Conservation (phyloP, 2,888 invertebrate genomes). For the Lepidocyrtinus sp. region DNA sequence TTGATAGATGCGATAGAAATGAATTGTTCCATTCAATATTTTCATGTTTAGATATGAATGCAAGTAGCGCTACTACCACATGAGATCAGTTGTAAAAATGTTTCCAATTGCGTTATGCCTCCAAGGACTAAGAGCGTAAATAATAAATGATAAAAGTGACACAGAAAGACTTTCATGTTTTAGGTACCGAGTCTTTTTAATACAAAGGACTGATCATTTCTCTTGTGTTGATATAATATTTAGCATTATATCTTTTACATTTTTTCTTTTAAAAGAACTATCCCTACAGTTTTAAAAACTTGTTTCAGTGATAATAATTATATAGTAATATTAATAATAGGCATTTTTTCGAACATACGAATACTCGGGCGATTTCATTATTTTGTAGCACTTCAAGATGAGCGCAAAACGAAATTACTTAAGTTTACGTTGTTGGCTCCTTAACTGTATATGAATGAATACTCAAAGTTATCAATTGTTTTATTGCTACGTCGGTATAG, state of each 20-base stretch:
- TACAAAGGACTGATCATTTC: conserved; percentile 55
- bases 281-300: conserved; percentile 25
- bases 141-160: no score
- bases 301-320: conserved; percentile 25
- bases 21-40: no score
- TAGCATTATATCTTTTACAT: conserved; percentile 9
- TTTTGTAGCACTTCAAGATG: conserved; percentile 37
- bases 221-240: conserved; percentile 51
- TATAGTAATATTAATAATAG: conserved; percentile 26
- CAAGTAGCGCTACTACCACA: no score
- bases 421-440: conserved; percentile 28
- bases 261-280: conserved; percentile 32
- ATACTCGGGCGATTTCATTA: conserved; percentile 37
- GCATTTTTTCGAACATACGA: conserved; percentile 44
- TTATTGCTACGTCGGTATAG: conserved; percentile 36
- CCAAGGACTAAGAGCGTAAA: no score
- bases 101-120: no score
- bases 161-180: no score
- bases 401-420: conserved; percentile 19
- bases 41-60: no score
- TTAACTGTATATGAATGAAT: conserved; percentile 7
- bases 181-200: conserved; percentile 54
- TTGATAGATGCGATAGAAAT: no score
- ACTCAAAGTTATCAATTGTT: not conserved
- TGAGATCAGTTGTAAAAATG: no score